Percentiles rank a stretch among this genome's conserved stretches.
phyloP scores from a whole-genome alignment of 2,888 invertebrate genomes.

The Brenthis daphne region DNA sequence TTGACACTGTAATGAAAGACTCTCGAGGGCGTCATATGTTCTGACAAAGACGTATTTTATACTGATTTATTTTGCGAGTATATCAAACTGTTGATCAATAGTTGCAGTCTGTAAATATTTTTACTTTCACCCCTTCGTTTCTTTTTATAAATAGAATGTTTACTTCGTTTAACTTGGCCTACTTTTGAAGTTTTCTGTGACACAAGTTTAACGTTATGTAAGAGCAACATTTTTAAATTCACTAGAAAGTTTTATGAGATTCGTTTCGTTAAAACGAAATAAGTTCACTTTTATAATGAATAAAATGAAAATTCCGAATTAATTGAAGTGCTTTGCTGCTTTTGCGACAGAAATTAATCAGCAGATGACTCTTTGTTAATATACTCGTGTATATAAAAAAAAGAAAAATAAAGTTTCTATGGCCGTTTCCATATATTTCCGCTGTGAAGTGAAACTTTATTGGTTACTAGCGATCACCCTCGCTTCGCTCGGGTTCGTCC shows the following conservation, averaged over 20 bases:
- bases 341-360: too few species aligned
- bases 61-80: slow-evolving; percentile 34
- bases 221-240: slow-evolving; percentile 11
- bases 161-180: slow-evolving; percentile 25
- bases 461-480: too few species aligned
- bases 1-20: slow-evolving; percentile 58
- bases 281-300: slow-evolving; percentile 6
- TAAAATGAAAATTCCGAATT: slow-evolving; percentile 38
- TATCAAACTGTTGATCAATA: slow-evolving; percentile 31
- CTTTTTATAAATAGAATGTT: slow-evolving; percentile 16
- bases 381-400: too few species aligned
- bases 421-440: too few species aligned
- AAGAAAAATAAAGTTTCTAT: too few species aligned
- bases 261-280: slow-evolving; percentile 2
- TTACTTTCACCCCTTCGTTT: slow-evolving; percentile 1
- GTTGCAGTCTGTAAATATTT: slow-evolving; percentile 2
- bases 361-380: too few species aligned
- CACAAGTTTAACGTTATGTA: slow-evolving; percentile 12
- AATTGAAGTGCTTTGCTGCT: slow-evolving; percentile 49
- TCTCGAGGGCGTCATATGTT: slow-evolving; percentile 51
- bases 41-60: slow-evolving; percentile 41
- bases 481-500: too few species aligned
- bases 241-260: not conserved
- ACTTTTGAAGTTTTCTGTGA: slow-evolving; percentile 18
- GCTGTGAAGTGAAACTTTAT: too few species aligned